Conservation (phyloP, 2,797 vertebrate genomes). For the Huso huso region DNA sequence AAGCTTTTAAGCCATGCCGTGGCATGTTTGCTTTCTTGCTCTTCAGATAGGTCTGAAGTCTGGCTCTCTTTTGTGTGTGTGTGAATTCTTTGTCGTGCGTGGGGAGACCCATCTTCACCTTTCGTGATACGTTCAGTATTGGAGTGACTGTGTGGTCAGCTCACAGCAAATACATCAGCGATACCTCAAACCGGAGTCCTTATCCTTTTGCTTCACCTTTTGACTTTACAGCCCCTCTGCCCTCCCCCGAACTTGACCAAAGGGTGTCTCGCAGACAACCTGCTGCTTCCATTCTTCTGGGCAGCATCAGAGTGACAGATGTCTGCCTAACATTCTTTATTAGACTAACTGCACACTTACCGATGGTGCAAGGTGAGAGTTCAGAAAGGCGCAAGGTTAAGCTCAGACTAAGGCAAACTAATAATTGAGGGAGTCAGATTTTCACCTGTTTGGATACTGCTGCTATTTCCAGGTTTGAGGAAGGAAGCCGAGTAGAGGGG, state of each 20-base stretch:
- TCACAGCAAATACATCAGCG: neutral
- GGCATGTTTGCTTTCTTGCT: neutral
- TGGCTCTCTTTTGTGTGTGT: neutral
- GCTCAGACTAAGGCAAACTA: neutral
- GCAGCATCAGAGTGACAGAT: too few relatives aligned
- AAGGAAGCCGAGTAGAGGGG: too few relatives aligned
- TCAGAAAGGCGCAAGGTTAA: neutral
- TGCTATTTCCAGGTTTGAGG: too few relatives aligned
- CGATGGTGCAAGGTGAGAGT: neutral
- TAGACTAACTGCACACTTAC: neutral
- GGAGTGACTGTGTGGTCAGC: conserved; percentile 4
- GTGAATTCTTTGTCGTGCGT: neutral
- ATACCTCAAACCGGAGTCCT: neutral
- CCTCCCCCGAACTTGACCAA: neutral
- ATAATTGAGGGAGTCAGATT: too few relatives aligned
- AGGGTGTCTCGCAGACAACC: neutral
- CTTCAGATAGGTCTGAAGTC: neutral
- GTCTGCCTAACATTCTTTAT: neutral
- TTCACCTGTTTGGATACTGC: too few relatives aligned
- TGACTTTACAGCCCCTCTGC: neutral
- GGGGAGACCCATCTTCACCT: neutral
- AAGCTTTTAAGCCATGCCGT: neutral
- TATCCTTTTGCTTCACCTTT: neutral
- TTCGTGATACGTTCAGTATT: neutral
- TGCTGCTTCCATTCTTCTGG: neutral